These are phyloP conservation scores for Drosophila rufa DNA, from an alignment of 1,140 invertebrate species.

Conservation along the genomic window DNA sequence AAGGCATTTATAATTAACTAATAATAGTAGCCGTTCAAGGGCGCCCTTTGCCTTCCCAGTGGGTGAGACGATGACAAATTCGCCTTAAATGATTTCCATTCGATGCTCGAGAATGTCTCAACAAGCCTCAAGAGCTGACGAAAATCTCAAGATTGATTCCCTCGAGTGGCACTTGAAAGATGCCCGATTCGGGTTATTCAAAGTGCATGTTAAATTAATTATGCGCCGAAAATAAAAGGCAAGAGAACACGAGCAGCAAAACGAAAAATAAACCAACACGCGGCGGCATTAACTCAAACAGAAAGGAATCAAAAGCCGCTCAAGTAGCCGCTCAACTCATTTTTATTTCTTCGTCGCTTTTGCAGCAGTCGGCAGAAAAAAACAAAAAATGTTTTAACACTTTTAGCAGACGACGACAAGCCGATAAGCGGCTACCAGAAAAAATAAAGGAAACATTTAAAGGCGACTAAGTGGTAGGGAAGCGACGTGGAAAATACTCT, in stretches of 20 bases:
- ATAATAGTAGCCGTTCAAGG: background rate
- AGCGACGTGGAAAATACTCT: conserved; percentile 22
- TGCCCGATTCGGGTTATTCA: conserved; percentile 58
- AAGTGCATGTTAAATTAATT: conserved; percentile 80
- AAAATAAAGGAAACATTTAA: conserved; percentile 40
- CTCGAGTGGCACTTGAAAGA: conserved; percentile 65
- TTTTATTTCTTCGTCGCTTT: conserved; percentile 26
- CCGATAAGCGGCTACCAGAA: conserved; percentile 74
- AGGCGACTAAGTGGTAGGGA: background rate
- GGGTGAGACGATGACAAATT: conserved; percentile 5
- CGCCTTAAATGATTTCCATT: conserved; percentile 9
- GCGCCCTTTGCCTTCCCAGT: background rate
- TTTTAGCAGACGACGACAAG: conserved; percentile 76
- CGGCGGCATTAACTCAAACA: conserved; percentile 64
- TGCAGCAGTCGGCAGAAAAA: conserved; percentile 15
- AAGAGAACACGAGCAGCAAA: conserved; percentile 14
- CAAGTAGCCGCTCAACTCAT: conserved; percentile 63
- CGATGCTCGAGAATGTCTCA: conserved; percentile 36
- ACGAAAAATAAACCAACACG: conserved; percentile 29
- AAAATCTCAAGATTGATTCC: conserved; percentile 61
- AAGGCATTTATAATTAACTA: background rate
- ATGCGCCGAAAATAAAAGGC: conserved; percentile 66
- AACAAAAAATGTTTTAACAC: conserved; percentile 71
- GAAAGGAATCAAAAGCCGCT: conserved; percentile 65
- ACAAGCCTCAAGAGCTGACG: conserved; percentile 15